A percentile compares a stretch with the other conserved stretches of the same genome.
Conservation (phyloP, 2,113 vertebrate genomes). For the Thinocorus orbignyianus region DNA sequence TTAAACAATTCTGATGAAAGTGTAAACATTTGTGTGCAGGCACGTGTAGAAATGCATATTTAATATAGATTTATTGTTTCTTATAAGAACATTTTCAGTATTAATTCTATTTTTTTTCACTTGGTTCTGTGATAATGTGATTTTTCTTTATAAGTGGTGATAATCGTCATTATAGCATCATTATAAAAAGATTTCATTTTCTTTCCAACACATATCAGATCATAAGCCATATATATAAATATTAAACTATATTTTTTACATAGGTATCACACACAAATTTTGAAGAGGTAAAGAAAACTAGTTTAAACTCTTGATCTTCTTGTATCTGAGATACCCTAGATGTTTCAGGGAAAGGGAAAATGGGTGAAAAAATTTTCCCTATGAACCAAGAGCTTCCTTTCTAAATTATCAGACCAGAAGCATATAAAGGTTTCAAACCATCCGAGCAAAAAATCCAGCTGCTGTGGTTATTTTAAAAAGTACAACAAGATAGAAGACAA, state of each 20-base stretch:
- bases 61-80: neutral
- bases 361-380: neutral
- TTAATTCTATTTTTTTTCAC: neutral
- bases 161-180: neutral
- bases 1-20: neutral
- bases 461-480: neutral
- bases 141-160: neutral
- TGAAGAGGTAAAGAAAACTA: neutral
- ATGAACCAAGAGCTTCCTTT: neutral
- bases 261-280: neutral
- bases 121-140: neutral
- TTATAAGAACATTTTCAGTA: neutral
- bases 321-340: neutral
- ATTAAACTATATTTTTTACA: neutral
- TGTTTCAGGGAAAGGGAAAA: neutral
- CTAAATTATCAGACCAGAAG: neutral
- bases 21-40: neutral
- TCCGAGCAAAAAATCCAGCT: neutral
- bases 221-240: neutral
- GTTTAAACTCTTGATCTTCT: neutral
- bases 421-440: neutral
- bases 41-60: neutral
- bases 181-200: neutral
- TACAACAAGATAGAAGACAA: neutral
- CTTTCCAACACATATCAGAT: neutral